A percentile compares a stretch with the other conserved stretches of the same genome.
Evolutionary conservation across 2,888 invertebrate species (phyloP).

Genomic region (Drosophila anomalata): DNA sequence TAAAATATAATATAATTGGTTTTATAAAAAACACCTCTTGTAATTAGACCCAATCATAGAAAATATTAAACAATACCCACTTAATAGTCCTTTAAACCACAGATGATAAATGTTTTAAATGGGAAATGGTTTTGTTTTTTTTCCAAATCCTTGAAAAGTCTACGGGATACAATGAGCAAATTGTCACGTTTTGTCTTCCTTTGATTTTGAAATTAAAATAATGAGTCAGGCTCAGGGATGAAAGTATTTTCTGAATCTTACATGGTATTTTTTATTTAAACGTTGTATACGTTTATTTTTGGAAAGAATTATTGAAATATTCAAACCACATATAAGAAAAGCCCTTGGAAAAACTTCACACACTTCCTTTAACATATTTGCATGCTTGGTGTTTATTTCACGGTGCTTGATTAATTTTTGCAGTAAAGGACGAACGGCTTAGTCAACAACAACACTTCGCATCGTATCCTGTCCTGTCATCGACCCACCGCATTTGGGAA

Average conservation of each 20-base stretch:
- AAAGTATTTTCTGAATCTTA: neutral
- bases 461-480: neutral
- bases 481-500: slow-evolving; percentile 39
- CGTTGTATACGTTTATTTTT: neutral
- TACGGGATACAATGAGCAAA: slow-evolving; percentile 54
- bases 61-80: neutral
- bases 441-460: slow-evolving; percentile 23
- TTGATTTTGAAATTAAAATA: neutral
- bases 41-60: neutral
- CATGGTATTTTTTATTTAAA: neutral
- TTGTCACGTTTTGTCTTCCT: slow-evolving; percentile 54
- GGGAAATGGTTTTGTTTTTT: slow-evolving; percentile 39
- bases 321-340: too few relatives aligned
- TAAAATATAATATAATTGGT: neutral
- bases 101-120: neutral
- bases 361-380: slow-evolving; percentile 15
- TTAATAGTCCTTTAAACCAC: neutral
- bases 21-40: neutral
- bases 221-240: neutral
- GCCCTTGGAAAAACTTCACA: neutral
- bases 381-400: slow-evolving; percentile 15
- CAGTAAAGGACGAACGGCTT: slow-evolving; percentile 43
- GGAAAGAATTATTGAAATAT: neutral
- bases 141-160: slow-evolving; percentile 22
- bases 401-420: slow-evolving; percentile 53